Evolutionary conservation across 2,113 vertebrate species (phyloP).

Genomic region (Donacobius atricapilla): DNA sequence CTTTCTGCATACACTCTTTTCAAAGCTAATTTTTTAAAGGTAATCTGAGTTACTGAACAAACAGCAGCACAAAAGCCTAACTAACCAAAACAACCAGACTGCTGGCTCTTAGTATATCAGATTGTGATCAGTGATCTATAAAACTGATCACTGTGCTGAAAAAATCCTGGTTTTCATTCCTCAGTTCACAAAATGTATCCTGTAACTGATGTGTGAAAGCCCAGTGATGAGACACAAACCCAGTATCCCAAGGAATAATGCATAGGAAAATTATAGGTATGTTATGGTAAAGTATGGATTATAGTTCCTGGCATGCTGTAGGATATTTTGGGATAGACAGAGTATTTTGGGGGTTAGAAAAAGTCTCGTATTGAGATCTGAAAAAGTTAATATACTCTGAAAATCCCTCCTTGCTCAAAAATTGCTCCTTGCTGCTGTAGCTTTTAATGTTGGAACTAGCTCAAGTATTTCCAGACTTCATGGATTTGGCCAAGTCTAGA

Average conservation of each 20-base stretch:
- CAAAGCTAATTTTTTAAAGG: neutral
- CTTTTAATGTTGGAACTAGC: neutral
- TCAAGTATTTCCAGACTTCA: slow-evolving; percentile 10
- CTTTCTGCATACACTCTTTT: neutral
- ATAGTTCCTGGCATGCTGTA: neutral
- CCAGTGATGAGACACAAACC: neutral
- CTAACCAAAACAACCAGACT: neutral
- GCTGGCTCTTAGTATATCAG: neutral
- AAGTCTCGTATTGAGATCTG: neutral
- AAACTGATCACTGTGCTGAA: neutral
- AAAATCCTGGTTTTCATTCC: neutral
- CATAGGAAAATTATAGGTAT: neutral
- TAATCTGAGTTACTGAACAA: neutral
- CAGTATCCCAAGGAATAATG: neutral
- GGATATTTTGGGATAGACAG: neutral
- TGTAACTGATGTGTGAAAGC: neutral
- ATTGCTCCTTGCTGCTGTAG: neutral
- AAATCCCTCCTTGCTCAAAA: neutral
- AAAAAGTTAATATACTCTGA: neutral
- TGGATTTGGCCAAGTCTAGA: neutral
- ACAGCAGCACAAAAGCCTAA: neutral
- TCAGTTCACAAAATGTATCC: neutral
- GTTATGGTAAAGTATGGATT: neutral
- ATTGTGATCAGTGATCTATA: neutral
- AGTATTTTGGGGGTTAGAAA: neutral